phyloP scores from a whole-genome alignment of 2,888 invertebrate genomes.

The Dicranocentrus wangi region DNA sequence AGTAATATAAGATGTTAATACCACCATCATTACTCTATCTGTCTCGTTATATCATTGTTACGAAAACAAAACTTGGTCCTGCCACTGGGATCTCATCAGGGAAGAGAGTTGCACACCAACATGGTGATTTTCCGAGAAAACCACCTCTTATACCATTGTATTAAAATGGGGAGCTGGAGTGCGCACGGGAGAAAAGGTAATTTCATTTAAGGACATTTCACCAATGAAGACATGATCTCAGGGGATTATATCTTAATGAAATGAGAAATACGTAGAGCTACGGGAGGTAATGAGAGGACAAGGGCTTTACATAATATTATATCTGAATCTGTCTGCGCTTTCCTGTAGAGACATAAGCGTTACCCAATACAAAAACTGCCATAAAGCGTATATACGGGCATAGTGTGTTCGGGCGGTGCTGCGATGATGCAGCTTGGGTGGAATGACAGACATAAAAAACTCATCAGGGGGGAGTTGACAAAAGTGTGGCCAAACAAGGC shows the following conservation, averaged over 20 bases:
- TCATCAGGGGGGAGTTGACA: not conserved
- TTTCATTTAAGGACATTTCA: constrained; percentile 29
- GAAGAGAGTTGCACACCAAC: not conserved
- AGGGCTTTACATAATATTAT: not conserved
- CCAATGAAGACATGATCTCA: constrained; percentile 39
- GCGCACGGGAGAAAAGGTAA: constrained; percentile 19
- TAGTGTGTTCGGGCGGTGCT: no score
- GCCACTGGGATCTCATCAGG: not conserved
- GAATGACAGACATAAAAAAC: not conserved
- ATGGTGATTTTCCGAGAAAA: constrained; percentile 10
- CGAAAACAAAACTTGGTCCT: not conserved
- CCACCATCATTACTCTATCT: not conserved
- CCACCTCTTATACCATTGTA: not conserved
- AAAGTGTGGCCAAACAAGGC: no score
- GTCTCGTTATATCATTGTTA: constrained; percentile 17
- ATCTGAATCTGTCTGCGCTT: not conserved
- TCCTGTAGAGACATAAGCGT: not conserved
- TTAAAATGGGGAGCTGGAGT: not conserved
- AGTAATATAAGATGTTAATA: not conserved
- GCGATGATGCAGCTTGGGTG: not conserved
- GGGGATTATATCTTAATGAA: constrained; percentile 49
- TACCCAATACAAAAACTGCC: not conserved
- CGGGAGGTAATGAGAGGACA: not conserved
- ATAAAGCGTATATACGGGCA: no score
- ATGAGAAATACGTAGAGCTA: constrained; percentile 30